Conservation (phyloP, 2,888 invertebrate species). For the Crioceris asparagi region DNA sequence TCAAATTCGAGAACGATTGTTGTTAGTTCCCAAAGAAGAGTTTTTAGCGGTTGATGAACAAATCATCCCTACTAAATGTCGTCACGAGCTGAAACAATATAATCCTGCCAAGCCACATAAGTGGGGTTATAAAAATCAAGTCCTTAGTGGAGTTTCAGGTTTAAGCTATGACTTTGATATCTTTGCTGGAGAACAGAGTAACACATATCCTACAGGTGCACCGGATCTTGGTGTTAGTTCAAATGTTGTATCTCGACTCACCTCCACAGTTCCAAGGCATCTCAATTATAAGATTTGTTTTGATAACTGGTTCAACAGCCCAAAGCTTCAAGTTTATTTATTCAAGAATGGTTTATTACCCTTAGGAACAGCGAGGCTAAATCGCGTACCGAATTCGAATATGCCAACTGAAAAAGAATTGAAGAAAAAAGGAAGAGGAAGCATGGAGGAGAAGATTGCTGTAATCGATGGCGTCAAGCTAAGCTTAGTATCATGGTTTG, state of each 20-base stretch:
- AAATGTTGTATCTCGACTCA: conserved; percentile 6
- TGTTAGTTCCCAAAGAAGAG: conserved; percentile 9
- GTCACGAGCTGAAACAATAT: conserved; percentile 6
- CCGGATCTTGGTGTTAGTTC: conserved; percentile 8
- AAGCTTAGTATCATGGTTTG: conserved; percentile 5
- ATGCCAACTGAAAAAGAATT: conserved; percentile 6
- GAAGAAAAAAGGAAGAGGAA: conserved; percentile 6
- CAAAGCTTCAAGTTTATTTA: conserved; percentile 5
- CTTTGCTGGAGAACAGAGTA: conserved; percentile 8
- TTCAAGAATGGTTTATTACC: conserved; percentile 2
- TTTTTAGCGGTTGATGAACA: conserved; percentile 10
- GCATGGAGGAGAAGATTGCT: conserved; percentile 2
- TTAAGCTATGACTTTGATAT: conserved; percentile 6
- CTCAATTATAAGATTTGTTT: conserved; percentile 7
- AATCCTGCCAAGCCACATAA: conserved; percentile 8
- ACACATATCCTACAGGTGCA: conserved; percentile 4
- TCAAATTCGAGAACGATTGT: conserved; percentile 5
- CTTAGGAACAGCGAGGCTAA: conserved; percentile 5
- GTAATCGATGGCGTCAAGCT: conserved; percentile 3
- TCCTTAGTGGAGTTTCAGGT: conserved; percentile 4
- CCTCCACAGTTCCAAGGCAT: conserved; percentile 7
- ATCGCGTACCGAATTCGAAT: conserved; percentile 3
- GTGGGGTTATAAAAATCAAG: conserved; percentile 9
- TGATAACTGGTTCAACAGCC: conserved; percentile 8
- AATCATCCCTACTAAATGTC: too few relatives aligned